Conservation (phyloP, 2,797 vertebrate species). For the Oreonectes daqikongensis region DNA sequence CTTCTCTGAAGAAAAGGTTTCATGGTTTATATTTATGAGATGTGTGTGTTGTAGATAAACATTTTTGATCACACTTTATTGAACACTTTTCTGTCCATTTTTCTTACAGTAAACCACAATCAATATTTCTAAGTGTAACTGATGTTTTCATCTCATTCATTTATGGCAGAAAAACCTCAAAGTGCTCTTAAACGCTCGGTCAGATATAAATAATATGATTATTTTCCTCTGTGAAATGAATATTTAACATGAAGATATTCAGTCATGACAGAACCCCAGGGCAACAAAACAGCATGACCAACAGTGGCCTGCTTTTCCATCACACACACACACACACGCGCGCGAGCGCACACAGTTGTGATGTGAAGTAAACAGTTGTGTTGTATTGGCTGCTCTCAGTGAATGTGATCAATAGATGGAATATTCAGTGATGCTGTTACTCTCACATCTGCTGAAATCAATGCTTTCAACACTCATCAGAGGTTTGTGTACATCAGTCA, state of each 20-base stretch:
- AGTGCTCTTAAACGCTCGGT: conserved; percentile 26
- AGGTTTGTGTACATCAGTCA: neutral
- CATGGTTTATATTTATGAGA: too few species aligned
- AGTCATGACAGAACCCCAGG: conserved; percentile 67
- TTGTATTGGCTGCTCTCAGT: neutral
- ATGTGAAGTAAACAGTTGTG: neutral
- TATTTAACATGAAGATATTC: conserved; percentile 67
- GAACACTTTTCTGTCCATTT: too few species aligned
- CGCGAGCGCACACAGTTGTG: neutral
- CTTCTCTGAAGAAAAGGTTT: too few species aligned
- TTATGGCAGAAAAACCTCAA: neutral
- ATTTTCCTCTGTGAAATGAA: conserved; percentile 67
- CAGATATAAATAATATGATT: conserved; percentile 61
- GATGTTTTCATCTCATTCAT: conserved; percentile 4
- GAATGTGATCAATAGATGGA: conserved; percentile 21
- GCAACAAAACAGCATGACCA: conserved; percentile 62
- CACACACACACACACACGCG: conserved; percentile 35
- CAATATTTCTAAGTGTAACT: neutral
- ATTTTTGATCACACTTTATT: too few species aligned
- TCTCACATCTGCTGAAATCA: too few species aligned
- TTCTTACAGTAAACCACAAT: neutral
- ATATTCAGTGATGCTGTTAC: conserved; percentile 17
- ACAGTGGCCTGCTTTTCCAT: conserved; percentile 72
- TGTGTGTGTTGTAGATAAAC: too few species aligned
- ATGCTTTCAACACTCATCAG: too few species aligned